A percentile compares a stretch with the other conserved stretches of the same genome.
Evolutionary conservation across 2,797 vertebrate species (phyloP).

Genomic region (Heteromormyrus szaboi): DNA sequence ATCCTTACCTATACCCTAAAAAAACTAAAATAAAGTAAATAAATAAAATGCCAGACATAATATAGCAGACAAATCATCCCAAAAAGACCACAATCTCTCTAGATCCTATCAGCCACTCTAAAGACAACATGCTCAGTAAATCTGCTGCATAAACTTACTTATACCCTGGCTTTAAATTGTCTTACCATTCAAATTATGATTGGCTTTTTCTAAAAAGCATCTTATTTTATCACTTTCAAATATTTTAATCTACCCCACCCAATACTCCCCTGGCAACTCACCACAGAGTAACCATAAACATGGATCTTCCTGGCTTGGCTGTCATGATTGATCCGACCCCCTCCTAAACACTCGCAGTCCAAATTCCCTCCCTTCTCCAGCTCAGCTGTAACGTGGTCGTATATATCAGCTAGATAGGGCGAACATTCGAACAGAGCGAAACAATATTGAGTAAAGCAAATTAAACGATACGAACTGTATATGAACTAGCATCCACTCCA

Average conservation of each 20-base stretch:
- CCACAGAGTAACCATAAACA: constrained; percentile 92
- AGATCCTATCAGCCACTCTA: background rate
- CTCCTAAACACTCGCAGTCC: constrained; percentile 84
- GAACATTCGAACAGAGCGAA: background rate
- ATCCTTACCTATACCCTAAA: background rate
- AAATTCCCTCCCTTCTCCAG: constrained; percentile 66
- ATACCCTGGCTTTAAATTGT: background rate
- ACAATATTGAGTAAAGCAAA: background rate
- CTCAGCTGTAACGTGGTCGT: constrained; percentile 74
- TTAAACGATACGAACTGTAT: background rate
- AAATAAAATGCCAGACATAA: background rate
- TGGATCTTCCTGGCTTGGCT: constrained; percentile 76
- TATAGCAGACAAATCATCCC: background rate
- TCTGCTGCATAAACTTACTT: background rate
- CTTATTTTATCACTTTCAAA: background rate
- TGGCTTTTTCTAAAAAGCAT: background rate
- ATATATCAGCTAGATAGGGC: constrained; percentile 74
- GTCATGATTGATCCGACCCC: constrained; percentile 82
- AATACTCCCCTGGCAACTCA: constrained; percentile 44
- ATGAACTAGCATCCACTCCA: background rate
- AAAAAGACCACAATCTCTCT: background rate
- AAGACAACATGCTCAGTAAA: background rate
- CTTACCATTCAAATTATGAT: background rate
- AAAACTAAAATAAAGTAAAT: background rate
- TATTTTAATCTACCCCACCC: background rate